Conservation (phyloP, 2,797 vertebrate species). For the Molossus alvarezi region DNA sequence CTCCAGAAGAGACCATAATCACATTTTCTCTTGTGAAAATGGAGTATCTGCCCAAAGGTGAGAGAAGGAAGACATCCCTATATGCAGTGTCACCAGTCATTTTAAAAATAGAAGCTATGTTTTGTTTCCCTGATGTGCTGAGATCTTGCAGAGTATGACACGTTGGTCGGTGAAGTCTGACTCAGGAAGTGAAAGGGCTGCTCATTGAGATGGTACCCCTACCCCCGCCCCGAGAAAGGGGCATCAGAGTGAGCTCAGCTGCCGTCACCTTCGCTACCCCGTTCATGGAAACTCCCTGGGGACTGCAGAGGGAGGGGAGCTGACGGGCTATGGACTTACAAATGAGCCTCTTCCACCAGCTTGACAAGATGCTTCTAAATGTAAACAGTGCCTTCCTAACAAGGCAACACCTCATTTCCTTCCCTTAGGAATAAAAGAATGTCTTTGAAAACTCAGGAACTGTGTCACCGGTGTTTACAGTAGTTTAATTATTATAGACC, state of each 20-base stretch:
- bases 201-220: not conserved
- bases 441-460: slow-evolving; percentile 70
- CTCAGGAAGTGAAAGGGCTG: slow-evolving; percentile 27
- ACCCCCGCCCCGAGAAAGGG: slow-evolving; percentile 20
- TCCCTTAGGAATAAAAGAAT: slow-evolving; percentile 35
- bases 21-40: slow-evolving; percentile 44
- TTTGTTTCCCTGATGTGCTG: not conserved
- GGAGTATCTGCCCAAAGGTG: not conserved
- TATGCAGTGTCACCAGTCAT: not conserved
- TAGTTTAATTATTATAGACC: slow-evolving; percentile 86
- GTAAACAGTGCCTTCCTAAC: slow-evolving; percentile 71
- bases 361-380: slow-evolving; percentile 26
- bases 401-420: slow-evolving; percentile 83
- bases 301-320: not conserved
- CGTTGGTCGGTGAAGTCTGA: not conserved
- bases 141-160: not conserved
- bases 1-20: slow-evolving; percentile 22
- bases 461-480: slow-evolving; percentile 77
- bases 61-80: slow-evolving; percentile 32
- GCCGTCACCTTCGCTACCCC: not conserved
- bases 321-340: not conserved
- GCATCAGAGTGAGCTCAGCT: not conserved
- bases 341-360: not conserved
- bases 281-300: not conserved
- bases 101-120: slow-evolving; percentile 70